phyloP scores from a whole-genome alignment of 2,113 vertebrate species.

The Riparia riparia region DNA sequence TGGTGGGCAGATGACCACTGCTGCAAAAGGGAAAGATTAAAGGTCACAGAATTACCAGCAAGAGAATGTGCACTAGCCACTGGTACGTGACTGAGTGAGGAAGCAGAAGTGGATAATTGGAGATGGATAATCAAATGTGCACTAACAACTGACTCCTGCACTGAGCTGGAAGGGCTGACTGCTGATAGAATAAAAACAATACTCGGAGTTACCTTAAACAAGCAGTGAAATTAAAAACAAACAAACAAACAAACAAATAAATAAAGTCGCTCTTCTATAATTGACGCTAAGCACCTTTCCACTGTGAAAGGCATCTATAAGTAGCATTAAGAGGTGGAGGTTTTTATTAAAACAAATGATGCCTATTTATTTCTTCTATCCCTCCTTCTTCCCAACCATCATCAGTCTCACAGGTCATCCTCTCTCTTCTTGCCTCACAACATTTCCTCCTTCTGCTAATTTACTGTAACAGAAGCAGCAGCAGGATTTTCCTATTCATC shows the following conservation, averaged over 20 bases:
- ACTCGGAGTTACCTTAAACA: neutral
- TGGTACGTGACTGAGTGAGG: accelerated
- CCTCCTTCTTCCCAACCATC: neutral
- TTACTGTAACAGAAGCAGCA: neutral
- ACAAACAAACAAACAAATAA: neutral
- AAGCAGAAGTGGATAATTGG: neutral
- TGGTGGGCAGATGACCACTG: neutral
- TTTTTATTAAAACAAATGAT: neutral
- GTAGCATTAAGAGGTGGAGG: neutral
- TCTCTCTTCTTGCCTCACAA: neutral
- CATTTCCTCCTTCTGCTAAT: neutral
- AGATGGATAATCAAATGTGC: neutral
- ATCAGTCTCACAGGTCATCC: neutral
- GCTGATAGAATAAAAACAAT: neutral
- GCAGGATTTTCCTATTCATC: neutral
- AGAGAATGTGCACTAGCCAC: neutral
- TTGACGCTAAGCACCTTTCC: neutral
- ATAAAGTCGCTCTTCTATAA: neutral
- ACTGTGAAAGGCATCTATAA: neutral
- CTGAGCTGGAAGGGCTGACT: neutral
- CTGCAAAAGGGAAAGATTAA: neutral
- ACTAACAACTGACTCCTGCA: neutral
- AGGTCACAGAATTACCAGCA: neutral
- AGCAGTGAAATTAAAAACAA: neutral
- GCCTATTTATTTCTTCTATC: neutral